Evolutionary conservation across 2,797 vertebrate genomes (phyloP).

Genomic region (Xiphorhynchus erythropygius): DNA sequence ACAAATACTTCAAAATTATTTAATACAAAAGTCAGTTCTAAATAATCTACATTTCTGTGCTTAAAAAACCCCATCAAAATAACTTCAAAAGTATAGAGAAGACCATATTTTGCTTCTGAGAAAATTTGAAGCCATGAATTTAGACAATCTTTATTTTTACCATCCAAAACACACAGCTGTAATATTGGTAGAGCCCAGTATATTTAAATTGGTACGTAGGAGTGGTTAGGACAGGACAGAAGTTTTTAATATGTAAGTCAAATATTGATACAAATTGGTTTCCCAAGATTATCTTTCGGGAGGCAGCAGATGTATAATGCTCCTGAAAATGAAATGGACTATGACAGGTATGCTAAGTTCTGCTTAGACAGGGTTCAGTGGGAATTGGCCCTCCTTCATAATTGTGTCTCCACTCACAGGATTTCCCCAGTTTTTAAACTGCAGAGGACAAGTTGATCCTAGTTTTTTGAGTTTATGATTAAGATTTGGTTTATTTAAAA

Average conservation of each 20-base stretch:
- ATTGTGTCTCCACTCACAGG: neutral
- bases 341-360: slow-evolving; percentile 40
- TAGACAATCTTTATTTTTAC: neutral
- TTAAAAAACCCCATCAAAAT: neutral
- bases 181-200: neutral
- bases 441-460: neutral
- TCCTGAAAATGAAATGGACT: slow-evolving; percentile 30
- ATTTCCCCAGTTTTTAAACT: neutral
- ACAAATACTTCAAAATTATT: neutral
- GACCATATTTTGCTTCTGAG: neutral
- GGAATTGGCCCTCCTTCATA: neutral
- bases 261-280: slow-evolving; percentile 8
- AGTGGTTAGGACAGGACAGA: neutral
- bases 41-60: neutral
- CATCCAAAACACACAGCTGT: neutral
- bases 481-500: neutral
- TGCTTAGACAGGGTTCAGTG: slow-evolving; percentile 22
- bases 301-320: neutral
- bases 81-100: neutral
- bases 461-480: neutral
- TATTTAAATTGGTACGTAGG: neutral
- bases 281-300: neutral
- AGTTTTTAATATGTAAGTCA: neutral
- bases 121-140: neutral
- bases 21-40: neutral